Evolutionary conservation across 2,888 invertebrate genomes (phyloP).

Genomic region (Lithosia quadra): DNA sequence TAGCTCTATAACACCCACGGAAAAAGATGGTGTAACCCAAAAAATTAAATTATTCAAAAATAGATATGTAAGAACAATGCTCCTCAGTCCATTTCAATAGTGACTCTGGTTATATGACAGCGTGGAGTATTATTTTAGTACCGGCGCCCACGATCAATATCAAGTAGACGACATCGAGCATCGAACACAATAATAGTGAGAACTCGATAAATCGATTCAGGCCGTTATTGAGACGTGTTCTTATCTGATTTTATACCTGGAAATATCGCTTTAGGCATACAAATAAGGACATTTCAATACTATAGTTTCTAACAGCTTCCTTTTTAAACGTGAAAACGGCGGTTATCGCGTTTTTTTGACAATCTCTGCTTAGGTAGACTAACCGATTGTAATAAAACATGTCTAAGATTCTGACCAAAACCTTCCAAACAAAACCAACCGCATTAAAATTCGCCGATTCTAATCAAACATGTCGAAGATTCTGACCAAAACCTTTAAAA

Average conservation of each 20-base stretch:
- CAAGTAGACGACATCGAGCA: slow-evolving; percentile 64
- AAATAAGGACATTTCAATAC: neutral
- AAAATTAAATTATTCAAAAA: neutral
- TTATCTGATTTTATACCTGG: slow-evolving; percentile 20
- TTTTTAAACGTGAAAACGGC: too few relatives aligned
- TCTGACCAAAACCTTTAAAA: too few relatives aligned
- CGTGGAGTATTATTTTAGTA: slow-evolving; percentile 46
- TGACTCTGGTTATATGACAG: slow-evolving; percentile 30
- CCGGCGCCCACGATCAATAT: slow-evolving; percentile 71
- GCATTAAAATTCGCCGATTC: too few relatives aligned
- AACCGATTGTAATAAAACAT: too few relatives aligned
- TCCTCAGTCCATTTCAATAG: slow-evolving; percentile 27
- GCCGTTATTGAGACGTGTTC: slow-evolving; percentile 44
- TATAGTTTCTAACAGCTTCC: neutral
- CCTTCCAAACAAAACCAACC: too few relatives aligned
- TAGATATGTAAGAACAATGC: neutral
- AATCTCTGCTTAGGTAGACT: too few relatives aligned
- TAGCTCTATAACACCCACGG: neutral
- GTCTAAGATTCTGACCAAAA: too few relatives aligned
- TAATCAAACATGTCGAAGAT: too few relatives aligned
- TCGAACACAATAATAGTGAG: slow-evolving; percentile 69
- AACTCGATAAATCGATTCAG: slow-evolving; percentile 70
- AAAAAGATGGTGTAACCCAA: neutral
- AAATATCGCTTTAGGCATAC: slow-evolving; percentile 24
- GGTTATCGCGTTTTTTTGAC: too few relatives aligned